These are phyloP conservation scores for Stictocephala bisonia DNA, from an alignment of 2,888 invertebrate species.

Conservation along the genomic window DNA sequence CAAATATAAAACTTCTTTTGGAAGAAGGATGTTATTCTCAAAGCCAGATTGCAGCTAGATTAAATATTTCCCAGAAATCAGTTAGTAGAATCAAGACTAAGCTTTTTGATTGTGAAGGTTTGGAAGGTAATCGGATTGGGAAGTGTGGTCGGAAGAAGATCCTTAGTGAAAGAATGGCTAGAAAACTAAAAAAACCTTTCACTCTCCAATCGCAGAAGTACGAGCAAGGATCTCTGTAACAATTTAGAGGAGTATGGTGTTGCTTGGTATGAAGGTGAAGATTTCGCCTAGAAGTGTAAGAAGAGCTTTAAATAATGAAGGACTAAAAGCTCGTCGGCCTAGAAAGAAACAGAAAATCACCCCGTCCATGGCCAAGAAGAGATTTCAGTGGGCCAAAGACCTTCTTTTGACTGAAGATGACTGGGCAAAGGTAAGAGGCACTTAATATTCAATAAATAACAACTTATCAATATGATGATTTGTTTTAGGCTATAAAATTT, in stretches of 20 bases:
- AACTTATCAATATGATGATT: not conserved
- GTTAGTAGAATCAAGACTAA: slow-evolving; percentile 39
- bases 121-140: slow-evolving; percentile 23
- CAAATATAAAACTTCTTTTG: slow-evolving; percentile 28
- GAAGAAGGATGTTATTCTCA: slow-evolving; percentile 40
- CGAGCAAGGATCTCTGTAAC: slow-evolving; percentile 7
- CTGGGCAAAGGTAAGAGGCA: slow-evolving; percentile 5
- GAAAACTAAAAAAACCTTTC: slow-evolving; percentile 41
- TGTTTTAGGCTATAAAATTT: not conserved
- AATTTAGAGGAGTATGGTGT: not conserved
- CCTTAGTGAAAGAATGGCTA: slow-evolving; percentile 35
- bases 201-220: not conserved
- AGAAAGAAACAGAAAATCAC: slow-evolving; percentile 44
- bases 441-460: not conserved
- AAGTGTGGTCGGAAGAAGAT: slow-evolving; percentile 46
- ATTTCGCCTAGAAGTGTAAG: slow-evolving; percentile 32
- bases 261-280: too few relatives aligned
- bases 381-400: slow-evolving; percentile 35
- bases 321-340: slow-evolving; percentile 36
- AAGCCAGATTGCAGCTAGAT: slow-evolving; percentile 34
- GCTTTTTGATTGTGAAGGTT: not conserved
- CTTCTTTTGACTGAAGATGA: not conserved
- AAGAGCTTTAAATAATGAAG: slow-evolving; percentile 29
- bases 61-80: slow-evolving; percentile 43
- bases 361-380: slow-evolving; percentile 44